A percentile compares a stretch with the other conserved stretches of the same genome.
Conservation (phyloP, 2,888 invertebrate genomes). For the Drosophila lutescens region DNA sequence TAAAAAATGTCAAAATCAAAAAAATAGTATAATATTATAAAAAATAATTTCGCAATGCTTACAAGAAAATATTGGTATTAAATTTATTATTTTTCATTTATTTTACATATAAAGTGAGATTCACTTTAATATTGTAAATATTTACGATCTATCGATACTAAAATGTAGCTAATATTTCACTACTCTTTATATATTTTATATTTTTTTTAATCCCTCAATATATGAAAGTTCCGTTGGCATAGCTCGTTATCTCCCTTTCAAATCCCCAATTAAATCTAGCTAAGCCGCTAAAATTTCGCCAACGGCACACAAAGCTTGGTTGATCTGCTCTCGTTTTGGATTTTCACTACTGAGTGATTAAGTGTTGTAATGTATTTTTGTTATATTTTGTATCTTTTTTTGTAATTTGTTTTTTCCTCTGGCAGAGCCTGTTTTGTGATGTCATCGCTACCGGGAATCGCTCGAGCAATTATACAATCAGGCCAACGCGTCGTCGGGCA, state of each 20-base stretch:
- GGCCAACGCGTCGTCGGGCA: constrained; percentile 22
- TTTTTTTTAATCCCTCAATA: neutral
- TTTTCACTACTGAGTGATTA: constrained; percentile 26
- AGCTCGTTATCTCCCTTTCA: neutral
- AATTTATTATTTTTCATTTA: too few relatives aligned
- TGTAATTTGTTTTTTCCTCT: neutral
- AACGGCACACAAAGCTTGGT: neutral
- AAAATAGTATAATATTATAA: too few relatives aligned
- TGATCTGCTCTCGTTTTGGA: constrained; percentile 30
- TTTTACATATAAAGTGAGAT: too few relatives aligned
- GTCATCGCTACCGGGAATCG: constrained; percentile 48
- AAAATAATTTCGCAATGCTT: too few relatives aligned
- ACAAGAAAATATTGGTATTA: too few relatives aligned
- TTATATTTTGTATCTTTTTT: neutral
- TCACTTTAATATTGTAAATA: neutral
- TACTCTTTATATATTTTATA: neutral
- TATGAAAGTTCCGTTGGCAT: neutral
- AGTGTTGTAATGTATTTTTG: constrained; percentile 28
- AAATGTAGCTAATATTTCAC: neutral
- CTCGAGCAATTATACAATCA: constrained; percentile 45
- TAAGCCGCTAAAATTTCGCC: constrained; percentile 4
- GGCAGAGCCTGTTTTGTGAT: constrained; percentile 41
- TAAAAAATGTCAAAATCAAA: too few relatives aligned
- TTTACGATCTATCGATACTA: neutral
- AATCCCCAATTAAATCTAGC: neutral